Conservation (phyloP, 2,113 vertebrate species). For the Corythaeola cristata region DNA sequence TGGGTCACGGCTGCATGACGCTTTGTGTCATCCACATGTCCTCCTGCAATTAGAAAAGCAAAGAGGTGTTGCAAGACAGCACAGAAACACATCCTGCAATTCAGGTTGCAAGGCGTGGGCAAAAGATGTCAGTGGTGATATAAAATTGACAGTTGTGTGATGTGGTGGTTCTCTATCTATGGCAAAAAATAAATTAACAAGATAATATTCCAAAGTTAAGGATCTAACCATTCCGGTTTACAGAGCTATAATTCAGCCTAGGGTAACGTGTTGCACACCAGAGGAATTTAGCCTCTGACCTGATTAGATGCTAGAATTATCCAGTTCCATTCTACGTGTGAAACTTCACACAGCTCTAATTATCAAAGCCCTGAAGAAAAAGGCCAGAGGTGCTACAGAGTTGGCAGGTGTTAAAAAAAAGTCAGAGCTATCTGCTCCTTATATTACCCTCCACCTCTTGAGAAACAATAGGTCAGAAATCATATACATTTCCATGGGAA, state of each 20-base stretch:
- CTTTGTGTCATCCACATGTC: not conserved
- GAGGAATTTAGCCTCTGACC: conserved; percentile 68
- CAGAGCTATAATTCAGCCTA: conserved; percentile 16
- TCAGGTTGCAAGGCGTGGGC: not conserved
- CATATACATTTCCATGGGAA: not conserved
- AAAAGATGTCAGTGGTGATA: not conserved
- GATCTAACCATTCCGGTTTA: conserved; percentile 11
- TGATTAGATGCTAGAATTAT: conserved; percentile 48
- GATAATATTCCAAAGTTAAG: conserved; percentile 17
- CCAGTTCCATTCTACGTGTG: conserved; percentile 43
- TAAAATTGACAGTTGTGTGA: not conserved
- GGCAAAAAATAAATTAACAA: not conserved
- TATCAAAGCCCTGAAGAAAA: conserved; percentile 50
- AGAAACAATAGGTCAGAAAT: conserved; percentile 35
- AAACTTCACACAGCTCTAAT: conserved; percentile 64
- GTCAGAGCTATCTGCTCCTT: not conserved
- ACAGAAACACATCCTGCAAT: not conserved
- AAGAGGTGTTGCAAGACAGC: not conserved
- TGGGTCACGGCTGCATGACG: not conserved
- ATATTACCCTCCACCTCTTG: not conserved
- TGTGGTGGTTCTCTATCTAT: not conserved
- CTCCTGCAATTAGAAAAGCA: not conserved
- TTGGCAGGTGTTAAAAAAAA: conserved; percentile 43
- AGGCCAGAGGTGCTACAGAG: conserved; percentile 9
- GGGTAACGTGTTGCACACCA: conserved; percentile 13